Conservation (phyloP, 2,797 vertebrate genomes). For the Tangara arthus region DNA sequence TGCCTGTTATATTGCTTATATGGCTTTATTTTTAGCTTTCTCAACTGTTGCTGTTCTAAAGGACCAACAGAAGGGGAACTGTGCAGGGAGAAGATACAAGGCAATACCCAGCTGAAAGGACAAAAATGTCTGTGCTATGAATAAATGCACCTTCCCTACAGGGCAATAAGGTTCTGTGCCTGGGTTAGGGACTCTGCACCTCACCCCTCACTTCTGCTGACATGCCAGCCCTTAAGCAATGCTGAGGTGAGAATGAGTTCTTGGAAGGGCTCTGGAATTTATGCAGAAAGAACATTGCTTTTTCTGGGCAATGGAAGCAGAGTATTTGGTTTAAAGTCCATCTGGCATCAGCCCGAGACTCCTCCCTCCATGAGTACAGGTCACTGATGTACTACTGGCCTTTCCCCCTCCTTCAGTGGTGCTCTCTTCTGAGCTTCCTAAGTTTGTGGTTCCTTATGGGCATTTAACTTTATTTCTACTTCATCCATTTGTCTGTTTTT, state of each 20-base stretch:
- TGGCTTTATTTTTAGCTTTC: constrained; percentile 44
- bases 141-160: neutral
- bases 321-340: neutral
- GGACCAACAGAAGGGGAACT: neutral
- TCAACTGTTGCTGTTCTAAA: neutral
- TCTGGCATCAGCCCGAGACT: neutral
- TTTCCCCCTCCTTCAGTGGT: neutral
- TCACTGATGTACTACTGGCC: neutral
- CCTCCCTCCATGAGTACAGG: neutral
- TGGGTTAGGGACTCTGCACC: neutral
- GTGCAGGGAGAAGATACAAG: neutral
- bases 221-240: neutral
- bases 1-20: constrained; percentile 57
- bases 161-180: neutral
- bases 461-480: neutral
- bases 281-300: neutral
- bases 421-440: neutral
- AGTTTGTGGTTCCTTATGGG: neutral
- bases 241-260: neutral
- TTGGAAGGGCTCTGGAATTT: neutral
- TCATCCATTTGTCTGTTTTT: neutral
- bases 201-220: neutral
- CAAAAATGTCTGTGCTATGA: neutral
- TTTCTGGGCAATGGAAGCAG: neutral
- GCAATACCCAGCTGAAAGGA: neutral